Conservation (phyloP, 1,140 invertebrate genomes). For the Eurytemora carolleeae region DNA sequence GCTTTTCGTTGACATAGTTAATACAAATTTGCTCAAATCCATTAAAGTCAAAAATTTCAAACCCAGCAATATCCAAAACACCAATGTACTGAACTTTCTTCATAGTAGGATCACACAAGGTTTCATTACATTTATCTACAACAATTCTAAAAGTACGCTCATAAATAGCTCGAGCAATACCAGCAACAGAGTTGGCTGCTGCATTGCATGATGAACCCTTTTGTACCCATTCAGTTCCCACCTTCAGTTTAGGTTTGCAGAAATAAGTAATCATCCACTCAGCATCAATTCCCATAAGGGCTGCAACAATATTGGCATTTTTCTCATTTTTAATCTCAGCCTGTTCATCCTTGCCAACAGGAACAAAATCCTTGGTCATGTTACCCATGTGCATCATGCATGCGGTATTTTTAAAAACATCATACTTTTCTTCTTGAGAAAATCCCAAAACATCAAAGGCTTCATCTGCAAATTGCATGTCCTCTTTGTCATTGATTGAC, state of each 20-base stretch:
- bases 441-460: constrained; percentile 96
- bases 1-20: no score
- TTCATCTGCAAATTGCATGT: constrained; percentile 64
- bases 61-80: constrained; percentile 99
- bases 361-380: constrained; percentile 93
- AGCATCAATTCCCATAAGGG: constrained; percentile 35
- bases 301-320: constrained; percentile 34
- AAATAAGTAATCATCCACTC: constrained; percentile 47
- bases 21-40: constrained; percentile 97
- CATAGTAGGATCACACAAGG: constrained; percentile 61
- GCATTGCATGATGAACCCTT: constrained; percentile 62
- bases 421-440: constrained; percentile 78
- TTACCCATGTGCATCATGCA: no score
- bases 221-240: constrained; percentile 96
- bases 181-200: constrained; percentile 29
- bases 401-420: constrained; percentile 92
- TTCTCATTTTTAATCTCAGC: constrained; percentile 61
- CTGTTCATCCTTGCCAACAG: constrained; percentile 97
- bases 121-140: constrained; percentile 37
- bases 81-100: no score
- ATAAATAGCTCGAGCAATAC: constrained; percentile 38
- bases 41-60: constrained; percentile 97
- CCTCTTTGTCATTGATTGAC: constrained; percentile 49
- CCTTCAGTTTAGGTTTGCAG: constrained; percentile 94
- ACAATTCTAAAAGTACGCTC: constrained; percentile 34